Evolutionary conservation across 37 sponge, comb jelly and placozoan genomes (phyloP).

Genomic region (Spongilla lacustris): DNA sequence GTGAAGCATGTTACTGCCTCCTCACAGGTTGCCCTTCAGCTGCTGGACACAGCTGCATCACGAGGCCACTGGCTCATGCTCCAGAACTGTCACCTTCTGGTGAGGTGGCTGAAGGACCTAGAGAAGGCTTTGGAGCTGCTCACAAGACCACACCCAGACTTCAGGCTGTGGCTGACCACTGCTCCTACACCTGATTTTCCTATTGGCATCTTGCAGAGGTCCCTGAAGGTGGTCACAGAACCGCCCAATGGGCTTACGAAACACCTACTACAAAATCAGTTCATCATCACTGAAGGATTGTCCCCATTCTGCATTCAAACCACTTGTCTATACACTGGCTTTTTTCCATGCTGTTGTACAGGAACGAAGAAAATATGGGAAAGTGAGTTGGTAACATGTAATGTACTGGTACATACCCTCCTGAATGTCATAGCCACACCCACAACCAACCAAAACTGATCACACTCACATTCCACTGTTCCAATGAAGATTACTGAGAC

Average conservation of each 20-base stretch:
- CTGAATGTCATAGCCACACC: not conserved
- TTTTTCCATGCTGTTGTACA: conserved; percentile 99
- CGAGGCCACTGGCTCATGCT: conserved; percentile 99
- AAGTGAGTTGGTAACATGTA: conserved; percentile 41
- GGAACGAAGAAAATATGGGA: conserved; percentile 98
- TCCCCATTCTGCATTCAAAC: conserved; percentile 88
- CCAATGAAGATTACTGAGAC: not conserved
- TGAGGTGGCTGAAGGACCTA: conserved; percentile 93
- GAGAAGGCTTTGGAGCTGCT: conserved; percentile 96
- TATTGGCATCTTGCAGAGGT: conserved; percentile 92
- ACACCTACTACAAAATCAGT: conserved; percentile 94
- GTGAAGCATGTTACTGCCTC: not conserved
- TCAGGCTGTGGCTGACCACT: conserved; percentile 98
- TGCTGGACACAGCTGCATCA: conserved; percentile 91
- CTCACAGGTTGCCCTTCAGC: conserved; percentile 82
- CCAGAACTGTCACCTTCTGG: conserved; percentile 97
- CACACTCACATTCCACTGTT: not conserved
- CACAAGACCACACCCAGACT: conserved; percentile 97
- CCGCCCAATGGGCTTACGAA: conserved; percentile 97
- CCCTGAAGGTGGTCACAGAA: conserved; percentile 96
- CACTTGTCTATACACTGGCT: conserved; percentile 93
- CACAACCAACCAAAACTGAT: not conserved
- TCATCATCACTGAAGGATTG: conserved; percentile 80
- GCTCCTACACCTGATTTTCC: conserved; percentile 98
- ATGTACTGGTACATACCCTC: no score